These are phyloP conservation scores for Cromileptes altivelis DNA, from an alignment of 2,113 vertebrate species.

Conservation along the genomic window DNA sequence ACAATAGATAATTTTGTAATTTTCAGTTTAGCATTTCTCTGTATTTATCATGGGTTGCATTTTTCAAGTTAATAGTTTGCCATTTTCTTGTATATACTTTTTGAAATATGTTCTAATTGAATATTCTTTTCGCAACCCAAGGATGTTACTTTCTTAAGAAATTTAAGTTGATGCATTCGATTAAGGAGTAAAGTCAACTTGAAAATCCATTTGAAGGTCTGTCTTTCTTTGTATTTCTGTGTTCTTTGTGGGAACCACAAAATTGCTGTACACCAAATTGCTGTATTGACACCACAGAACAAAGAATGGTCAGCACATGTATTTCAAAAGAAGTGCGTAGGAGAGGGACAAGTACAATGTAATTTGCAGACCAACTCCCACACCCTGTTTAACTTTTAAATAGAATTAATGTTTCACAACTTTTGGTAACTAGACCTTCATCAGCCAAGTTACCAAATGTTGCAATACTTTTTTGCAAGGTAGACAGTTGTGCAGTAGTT, in stretches of 20 bases:
- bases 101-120: conserved; percentile 26
- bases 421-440: neutral
- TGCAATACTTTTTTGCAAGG: too few relatives aligned
- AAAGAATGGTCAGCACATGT: neutral
- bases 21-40: conserved; percentile 28
- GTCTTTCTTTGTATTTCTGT: conserved; percentile 13
- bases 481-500: too few relatives aligned
- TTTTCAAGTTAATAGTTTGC: conserved; percentile 30
- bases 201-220: neutral
- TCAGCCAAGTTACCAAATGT: neutral
- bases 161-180: conserved; percentile 46
- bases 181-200: conserved; percentile 61
- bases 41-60: conserved; percentile 24
- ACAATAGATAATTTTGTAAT: conserved; percentile 47
- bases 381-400: too few relatives aligned
- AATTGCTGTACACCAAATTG: neutral
- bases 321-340: too few relatives aligned
- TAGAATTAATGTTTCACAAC: too few relatives aligned
- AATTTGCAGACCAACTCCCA: too few relatives aligned
- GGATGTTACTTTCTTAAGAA: conserved; percentile 51
- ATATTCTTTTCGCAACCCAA: conserved; percentile 54
- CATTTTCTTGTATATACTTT: conserved; percentile 37
- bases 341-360: too few relatives aligned
- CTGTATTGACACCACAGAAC: neutral
- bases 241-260: neutral